Evolutionary conservation across 2,888 invertebrate genomes (phyloP).

Genomic region (Charanyca ferruginea): DNA sequence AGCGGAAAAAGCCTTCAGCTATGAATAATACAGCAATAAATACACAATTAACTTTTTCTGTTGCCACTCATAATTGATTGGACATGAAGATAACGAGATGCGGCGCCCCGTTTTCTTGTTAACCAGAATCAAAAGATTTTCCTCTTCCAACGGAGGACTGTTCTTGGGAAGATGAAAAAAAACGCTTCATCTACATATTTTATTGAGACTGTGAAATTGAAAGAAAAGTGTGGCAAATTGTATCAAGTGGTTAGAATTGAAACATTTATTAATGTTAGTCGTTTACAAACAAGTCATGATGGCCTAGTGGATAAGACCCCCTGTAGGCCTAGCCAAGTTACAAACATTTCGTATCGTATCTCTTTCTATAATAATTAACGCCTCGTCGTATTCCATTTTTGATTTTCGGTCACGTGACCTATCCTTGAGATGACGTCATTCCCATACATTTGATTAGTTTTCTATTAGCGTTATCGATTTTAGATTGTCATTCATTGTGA

Average conservation of each 20-base stretch:
- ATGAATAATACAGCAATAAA: constrained; percentile 61
- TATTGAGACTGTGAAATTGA: constrained; percentile 50
- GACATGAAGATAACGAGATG: constrained; percentile 62
- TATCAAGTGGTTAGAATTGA: constrained; percentile 29
- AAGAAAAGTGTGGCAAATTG: constrained; percentile 42
- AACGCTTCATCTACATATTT: constrained; percentile 64
- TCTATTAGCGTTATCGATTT: too few species aligned
- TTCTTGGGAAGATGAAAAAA: constrained; percentile 34
- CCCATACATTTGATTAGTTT: too few species aligned
- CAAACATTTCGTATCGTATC: too few species aligned
- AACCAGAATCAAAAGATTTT: constrained; percentile 61
- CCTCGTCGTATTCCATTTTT: too few species aligned
- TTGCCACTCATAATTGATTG: constrained; percentile 61
- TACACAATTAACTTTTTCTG: constrained; percentile 61
- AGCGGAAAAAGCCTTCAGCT: constrained; percentile 10
- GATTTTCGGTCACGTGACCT: too few species aligned
- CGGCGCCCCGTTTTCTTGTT: constrained; percentile 56
- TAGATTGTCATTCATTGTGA: too few species aligned
- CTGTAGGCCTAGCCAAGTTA: too few species aligned
- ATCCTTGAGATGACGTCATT: too few species aligned
- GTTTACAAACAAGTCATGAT: too few species aligned
- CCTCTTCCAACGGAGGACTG: constrained; percentile 40
- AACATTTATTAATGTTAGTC: constrained; percentile 7
- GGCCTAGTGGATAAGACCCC: too few species aligned
- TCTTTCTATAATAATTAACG: too few species aligned